A percentile compares a stretch with the other conserved stretches of the same genome.
Evolutionary conservation across 2,888 invertebrate genomes (phyloP).

Genomic region (Eubasilissa splendida): DNA sequence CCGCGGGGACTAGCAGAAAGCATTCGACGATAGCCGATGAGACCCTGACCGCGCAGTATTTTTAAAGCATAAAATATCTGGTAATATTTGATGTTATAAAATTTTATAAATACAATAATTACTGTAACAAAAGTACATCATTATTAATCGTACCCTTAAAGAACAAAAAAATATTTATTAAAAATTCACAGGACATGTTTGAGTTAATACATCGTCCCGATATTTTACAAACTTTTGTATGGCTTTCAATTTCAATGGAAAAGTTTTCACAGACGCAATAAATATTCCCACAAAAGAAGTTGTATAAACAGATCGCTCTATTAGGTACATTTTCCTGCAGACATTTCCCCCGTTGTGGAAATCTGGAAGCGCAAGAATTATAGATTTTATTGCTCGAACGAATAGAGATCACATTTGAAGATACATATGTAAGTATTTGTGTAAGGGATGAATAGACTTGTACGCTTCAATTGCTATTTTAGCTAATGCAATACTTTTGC

Average conservation of each 20-base stretch:
- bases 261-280: conserved; percentile 49
- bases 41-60: too few relatives aligned
- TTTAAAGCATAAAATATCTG: too few relatives aligned
- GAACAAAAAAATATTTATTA: too few relatives aligned
- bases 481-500: conserved; percentile 13
- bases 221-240: conserved; percentile 1
- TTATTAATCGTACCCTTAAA: too few relatives aligned
- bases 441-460: neutral
- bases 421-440: neutral
- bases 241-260: conserved; percentile 31
- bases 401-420: neutral
- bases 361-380: conserved; percentile 26
- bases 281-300: conserved; percentile 42
- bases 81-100: too few relatives aligned
- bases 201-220: neutral
- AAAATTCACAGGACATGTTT: too few relatives aligned
- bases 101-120: too few relatives aligned
- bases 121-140: too few relatives aligned
- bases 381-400: conserved; percentile 12
- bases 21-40: too few relatives aligned
- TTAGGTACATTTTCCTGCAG: conserved; percentile 29
- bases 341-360: neutral
- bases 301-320: conserved; percentile 49
- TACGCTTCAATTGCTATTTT: neutral
- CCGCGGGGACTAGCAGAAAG: too few relatives aligned